Base-by-base conservation (phyloP, 35 echinoderm and acorn worm species). In the Patiria miniata region DNA sequence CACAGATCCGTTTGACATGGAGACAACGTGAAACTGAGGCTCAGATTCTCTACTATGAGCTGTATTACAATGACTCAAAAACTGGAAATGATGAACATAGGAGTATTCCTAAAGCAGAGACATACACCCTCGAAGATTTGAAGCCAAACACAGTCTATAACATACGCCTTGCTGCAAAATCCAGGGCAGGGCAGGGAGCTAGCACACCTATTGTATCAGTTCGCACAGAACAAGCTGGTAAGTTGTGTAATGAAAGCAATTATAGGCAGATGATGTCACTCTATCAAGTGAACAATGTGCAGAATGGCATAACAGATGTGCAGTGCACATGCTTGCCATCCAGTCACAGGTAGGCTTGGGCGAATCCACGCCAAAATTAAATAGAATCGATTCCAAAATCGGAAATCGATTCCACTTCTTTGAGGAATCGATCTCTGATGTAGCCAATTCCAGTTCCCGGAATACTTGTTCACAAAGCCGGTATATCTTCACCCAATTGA, bases 121-220 rank as follows among this genome's bases (percentile, higher is more conserved):
- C 22, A 6, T 91, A 95, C 77, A 57, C 86, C 26, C 69, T 99
- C 5, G 85, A 86, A 39, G 85, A 87, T 68, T 83, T 99, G 8
- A 78, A 69, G 59, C 92, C 96, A 12, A 95, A 99, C 65, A 99
- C 96, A 0, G 40, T 99, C 17, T 99, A 99, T 84, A 86, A 95
- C 77, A 89, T 99, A 23, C 53, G 96, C 4, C 73, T 99, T 8
- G 96, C 96, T 47, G 96, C 96, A 8, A 85, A 89, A 8, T 95
- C 93, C 4, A 56, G 85, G 47, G 68, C 86, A 0, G 96, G 92
- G 21, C 58, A 90, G 37, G 96, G 96, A 0, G 93, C 92, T 4
- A 95, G 93, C 57, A 99, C 89, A 17, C 51, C 89, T 0, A 81
- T 95, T 37, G 81, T 99, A n/a, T 91, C 85, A 9, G 90, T 99